Conservation (phyloP, 2,113 vertebrate species). For the Callospermophilus lateralis region DNA sequence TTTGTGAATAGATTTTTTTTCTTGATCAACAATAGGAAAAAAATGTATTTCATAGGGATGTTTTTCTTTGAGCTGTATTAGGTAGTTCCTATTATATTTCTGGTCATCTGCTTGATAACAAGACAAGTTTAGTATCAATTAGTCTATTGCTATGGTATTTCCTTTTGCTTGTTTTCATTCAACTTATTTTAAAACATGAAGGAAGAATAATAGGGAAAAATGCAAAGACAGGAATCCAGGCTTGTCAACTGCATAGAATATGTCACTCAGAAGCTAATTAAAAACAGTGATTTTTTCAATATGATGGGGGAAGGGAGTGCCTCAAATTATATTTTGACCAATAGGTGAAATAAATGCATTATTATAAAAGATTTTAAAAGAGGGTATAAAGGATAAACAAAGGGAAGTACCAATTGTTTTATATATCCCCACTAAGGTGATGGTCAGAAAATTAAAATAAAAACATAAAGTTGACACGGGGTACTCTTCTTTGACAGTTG, state of each 20-base stretch:
- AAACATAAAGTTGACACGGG: not conserved
- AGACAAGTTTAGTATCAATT: constrained; percentile 16
- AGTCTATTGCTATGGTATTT: not conserved
- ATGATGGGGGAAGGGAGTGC: accelerated
- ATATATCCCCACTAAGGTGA: not conserved
- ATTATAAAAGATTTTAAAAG: constrained; percentile 18
- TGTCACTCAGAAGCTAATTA: not conserved
- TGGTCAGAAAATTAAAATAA: constrained; percentile 26
- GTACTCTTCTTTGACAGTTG: not conserved
- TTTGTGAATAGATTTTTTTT: constrained; percentile 52
- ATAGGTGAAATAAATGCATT: not conserved
- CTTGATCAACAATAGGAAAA: constrained; percentile 19
- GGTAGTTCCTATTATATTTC: constrained; percentile 28
- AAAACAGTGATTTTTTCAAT: not conserved
- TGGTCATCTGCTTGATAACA: not conserved
- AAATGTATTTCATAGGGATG: constrained; percentile 16
- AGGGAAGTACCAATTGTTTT: not conserved
- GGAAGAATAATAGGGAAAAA: constrained; percentile 41
- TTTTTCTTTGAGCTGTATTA: constrained; percentile 39
- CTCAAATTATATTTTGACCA: constrained; percentile 9
- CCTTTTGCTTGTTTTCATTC: constrained; percentile 52
- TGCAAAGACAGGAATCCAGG: not conserved
- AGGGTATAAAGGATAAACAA: not conserved
- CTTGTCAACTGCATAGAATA: not conserved
- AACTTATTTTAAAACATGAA: constrained; percentile 31